These are phyloP conservation scores for Sesia bembeciformis DNA, from an alignment of 2,888 invertebrate species.

Conservation along the genomic window DNA sequence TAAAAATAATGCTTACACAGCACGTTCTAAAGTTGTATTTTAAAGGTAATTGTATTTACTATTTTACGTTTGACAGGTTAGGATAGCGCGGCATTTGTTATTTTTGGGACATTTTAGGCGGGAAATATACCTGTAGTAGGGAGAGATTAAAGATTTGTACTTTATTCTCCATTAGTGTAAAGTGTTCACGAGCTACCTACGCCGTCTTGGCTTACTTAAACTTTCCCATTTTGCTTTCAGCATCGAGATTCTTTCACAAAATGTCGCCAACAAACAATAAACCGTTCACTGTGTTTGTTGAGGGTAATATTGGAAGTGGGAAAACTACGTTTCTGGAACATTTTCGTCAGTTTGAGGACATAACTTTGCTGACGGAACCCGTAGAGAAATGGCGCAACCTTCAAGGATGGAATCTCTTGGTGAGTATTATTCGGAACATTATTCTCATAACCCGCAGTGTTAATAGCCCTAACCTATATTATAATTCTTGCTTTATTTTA, in stretches of 20 bases:
- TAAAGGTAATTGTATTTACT: conserved; percentile 43
- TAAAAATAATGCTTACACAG: conserved; percentile 3
- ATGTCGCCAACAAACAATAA: conserved; percentile 55
- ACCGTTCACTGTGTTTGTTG: conserved; percentile 88
- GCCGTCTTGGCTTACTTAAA: background rate
- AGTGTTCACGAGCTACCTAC: background rate
- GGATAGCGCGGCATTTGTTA: conserved; percentile 29
- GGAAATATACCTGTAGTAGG: conserved; percentile 23
- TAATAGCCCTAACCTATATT: background rate
- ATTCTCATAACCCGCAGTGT: background rate
- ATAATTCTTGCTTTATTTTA: background rate
- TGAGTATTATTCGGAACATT: conserved; percentile 22
- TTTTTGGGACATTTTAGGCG: conserved; percentile 43
- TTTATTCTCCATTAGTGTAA: conserved; percentile 3
- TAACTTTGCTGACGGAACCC: conserved; percentile 82
- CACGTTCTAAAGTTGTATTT: conserved; percentile 10
- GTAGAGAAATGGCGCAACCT: conserved; percentile 90
- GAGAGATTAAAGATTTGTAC: conserved; percentile 1
- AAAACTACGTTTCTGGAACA: conserved; percentile 91
- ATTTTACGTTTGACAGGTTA: conserved; percentile 3
- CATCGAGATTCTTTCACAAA: conserved; percentile 22
- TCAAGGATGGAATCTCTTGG: conserved; percentile 84
- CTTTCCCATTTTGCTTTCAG: conserved; percentile 17
- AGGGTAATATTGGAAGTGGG: conserved; percentile 93
- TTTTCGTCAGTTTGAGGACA: conserved; percentile 82